Base-by-base conservation (phyloP, 2,888 invertebrate species). In the Schrankia costaestrigalis region DNA sequence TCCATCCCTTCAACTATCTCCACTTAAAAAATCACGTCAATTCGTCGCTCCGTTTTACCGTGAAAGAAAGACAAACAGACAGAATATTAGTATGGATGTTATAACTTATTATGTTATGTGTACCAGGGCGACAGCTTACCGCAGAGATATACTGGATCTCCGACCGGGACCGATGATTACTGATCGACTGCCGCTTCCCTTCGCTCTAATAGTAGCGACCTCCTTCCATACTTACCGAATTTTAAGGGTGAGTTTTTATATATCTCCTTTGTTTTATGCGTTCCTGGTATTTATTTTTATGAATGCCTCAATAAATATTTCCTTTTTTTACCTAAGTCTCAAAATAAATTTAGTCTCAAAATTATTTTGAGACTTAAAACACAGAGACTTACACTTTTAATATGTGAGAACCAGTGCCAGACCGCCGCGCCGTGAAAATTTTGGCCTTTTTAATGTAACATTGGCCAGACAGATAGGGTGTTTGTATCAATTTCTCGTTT, bases 141-240 rank as follows among this genome's bases (percentile, higher is more conserved):
- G 76, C 2, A 41, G 47, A 26, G 63, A 71, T 0, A 46, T 78
- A 9, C 26, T 75, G 12, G 85, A 85, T 50, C 53, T 85, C 13
- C 61, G 86, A 1, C 68, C 78, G 13, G 46, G 52, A 9, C 54
- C 74, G 5, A 49, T 83, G 25, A 8, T 77, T 2, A 64, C 83
- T 4, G 87, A 88, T 61, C 64, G 77, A 0, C 69, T 86, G 37
- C 77, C 81, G 7, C 80, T 84, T 0, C 29, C 78, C 10, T 67
- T 76, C 15, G 11, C 75, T 1, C 1, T 78, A 0, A 83, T 76
- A 56, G 76, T 14, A 12, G 25, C 72, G 0, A 66, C 70, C 4
- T 54, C 75, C 8, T 80, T 88, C 58, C 77, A 78, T 53, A 56
- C 71, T 0, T 72, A 62, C 44, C 64, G 77, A 21, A 23, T 73